phyloP scores from a whole-genome alignment of 2,797 vertebrate genomes.

The Sciaenops ocellatus region DNA sequence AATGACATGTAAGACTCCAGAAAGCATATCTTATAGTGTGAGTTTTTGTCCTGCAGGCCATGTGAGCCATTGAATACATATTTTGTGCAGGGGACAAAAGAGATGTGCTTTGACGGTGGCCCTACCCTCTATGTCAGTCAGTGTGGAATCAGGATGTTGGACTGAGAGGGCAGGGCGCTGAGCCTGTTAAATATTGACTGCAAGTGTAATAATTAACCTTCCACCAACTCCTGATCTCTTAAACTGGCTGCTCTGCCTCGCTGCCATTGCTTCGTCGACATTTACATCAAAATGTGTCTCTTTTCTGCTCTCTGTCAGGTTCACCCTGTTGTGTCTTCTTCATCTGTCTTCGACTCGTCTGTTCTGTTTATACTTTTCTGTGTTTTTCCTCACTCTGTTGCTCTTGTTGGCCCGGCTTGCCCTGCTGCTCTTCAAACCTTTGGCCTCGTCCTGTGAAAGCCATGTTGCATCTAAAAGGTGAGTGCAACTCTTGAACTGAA shows the following conservation, averaged over 20 bases:
- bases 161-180: slow-evolving; percentile 83
- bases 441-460: slow-evolving; percentile 62
- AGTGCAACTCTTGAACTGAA: slow-evolving; percentile 44
- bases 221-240: slow-evolving; percentile 81
- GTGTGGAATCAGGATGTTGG: slow-evolving; percentile 86
- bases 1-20: slow-evolving; percentile 1
- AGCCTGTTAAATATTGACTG: slow-evolving; percentile 88
- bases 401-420: not conserved
- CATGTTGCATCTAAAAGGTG: slow-evolving; percentile 62
- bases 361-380: slow-evolving; percentile 17
- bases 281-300: slow-evolving; percentile 32
- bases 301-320: not conserved
- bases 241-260: slow-evolving; percentile 79
- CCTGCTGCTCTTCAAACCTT: slow-evolving; percentile 44
- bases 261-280: slow-evolving; percentile 74
- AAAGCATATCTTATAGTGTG: not conserved
- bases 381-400: not conserved
- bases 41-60: not conserved
- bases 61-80: slow-evolving; percentile 48
- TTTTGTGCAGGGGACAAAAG: slow-evolving; percentile 65
- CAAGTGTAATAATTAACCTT: slow-evolving; percentile 87
- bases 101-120: slow-evolving; percentile 69
- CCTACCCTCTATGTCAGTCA: slow-evolving; percentile 74
- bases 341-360: not conserved
- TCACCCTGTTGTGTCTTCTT: not conserved